These are phyloP conservation scores for Arctia plantaginis DNA, from an alignment of 2,888 invertebrate species.

Conservation along the genomic window DNA sequence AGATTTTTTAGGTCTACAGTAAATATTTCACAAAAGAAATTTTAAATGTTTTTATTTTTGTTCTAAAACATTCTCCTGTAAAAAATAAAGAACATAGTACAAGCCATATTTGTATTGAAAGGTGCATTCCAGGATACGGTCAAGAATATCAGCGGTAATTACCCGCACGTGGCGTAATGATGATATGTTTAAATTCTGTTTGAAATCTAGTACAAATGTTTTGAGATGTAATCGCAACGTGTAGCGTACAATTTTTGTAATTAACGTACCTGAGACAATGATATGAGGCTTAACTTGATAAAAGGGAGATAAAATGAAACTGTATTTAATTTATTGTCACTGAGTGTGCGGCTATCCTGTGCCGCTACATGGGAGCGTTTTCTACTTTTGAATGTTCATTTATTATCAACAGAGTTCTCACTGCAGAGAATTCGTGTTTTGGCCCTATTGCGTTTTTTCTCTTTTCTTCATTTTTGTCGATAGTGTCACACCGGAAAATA, in stretches of 20 bases:
- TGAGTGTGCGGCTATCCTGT: not conserved
- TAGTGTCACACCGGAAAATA: not conserved
- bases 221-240: not conserved
- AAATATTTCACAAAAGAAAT: not conserved
- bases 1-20: not conserved
- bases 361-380: not conserved
- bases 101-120: not conserved
- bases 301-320: not conserved
- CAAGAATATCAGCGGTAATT: not conserved
- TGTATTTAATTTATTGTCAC: not conserved
- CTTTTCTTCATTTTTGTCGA: not conserved
- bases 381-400: slow-evolving; percentile 3
- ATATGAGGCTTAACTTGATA: not conserved
- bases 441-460: not conserved
- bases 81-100: not conserved
- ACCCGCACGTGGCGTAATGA: not conserved
- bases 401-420: not conserved
- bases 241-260: not conserved
- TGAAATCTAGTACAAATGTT: not conserved
- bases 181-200: not conserved
- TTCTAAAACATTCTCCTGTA: not conserved
- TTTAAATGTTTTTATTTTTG: not conserved
- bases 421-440: not conserved
- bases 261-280: not conserved
- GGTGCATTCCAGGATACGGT: not conserved